These are phyloP conservation scores for Ochotona princeps DNA, from an alignment of 2,113 vertebrate genomes.

Conservation along the genomic window DNA sequence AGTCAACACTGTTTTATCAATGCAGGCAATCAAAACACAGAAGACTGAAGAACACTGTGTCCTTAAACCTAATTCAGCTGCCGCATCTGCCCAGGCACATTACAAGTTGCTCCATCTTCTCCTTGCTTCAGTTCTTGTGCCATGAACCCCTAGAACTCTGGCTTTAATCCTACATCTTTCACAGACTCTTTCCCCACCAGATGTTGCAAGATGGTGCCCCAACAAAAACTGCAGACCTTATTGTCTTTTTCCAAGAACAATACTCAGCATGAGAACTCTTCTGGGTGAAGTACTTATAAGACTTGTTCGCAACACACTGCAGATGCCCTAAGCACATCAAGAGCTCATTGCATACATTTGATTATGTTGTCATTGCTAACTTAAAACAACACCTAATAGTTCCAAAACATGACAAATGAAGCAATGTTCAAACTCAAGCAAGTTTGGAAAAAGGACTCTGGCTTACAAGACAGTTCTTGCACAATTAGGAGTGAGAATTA, in stretches of 20 bases:
- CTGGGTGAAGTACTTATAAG: not conserved
- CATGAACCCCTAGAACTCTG: not conserved
- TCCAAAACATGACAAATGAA: not conserved
- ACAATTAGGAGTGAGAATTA: not conserved
- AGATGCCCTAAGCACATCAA: not conserved
- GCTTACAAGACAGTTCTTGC: not conserved
- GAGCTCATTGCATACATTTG: not conserved
- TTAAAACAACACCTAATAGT: constrained; percentile 9
- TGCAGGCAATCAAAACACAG: not conserved
- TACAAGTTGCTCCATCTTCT: not conserved
- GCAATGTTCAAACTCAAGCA: not conserved
- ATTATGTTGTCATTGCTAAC: not conserved
- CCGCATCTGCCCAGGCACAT: not conserved
- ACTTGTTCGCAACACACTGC: not conserved
- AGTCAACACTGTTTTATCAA: not conserved
- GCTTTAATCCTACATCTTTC: not conserved
- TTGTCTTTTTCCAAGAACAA: not conserved
- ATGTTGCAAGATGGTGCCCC: not conserved
- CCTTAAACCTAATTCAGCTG: not conserved
- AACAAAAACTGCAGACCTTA: not conserved
- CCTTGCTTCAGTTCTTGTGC: constrained; percentile 1
- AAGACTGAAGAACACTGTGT: not conserved
- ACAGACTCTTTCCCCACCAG: not conserved
- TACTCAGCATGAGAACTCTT: not conserved
- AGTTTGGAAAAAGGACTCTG: not conserved